Evolutionary conservation across 2,113 vertebrate genomes (phyloP).

Genomic region (Anoplopoma fimbria): DNA sequence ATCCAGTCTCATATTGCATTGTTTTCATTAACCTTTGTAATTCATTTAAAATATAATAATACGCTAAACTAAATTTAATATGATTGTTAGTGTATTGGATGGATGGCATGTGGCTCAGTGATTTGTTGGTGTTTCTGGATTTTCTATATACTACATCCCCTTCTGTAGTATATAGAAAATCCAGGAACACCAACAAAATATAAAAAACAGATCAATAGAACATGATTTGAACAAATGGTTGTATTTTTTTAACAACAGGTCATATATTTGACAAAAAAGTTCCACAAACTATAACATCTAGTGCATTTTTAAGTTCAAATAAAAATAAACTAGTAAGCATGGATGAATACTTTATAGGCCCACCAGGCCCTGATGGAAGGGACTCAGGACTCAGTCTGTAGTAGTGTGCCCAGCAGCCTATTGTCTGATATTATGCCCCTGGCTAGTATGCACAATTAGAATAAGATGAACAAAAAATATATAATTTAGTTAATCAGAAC

Average conservation of each 20-base stretch:
- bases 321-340: background rate
- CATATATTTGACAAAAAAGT: background rate
- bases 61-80: background rate
- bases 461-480: background rate
- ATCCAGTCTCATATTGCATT: background rate
- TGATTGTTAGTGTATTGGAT: background rate
- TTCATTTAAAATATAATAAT: background rate
- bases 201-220: background rate
- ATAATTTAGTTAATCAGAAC: background rate
- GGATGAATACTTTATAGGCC: background rate
- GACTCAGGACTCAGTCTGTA: background rate
- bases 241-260: background rate
- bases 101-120: background rate
- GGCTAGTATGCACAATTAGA: background rate
- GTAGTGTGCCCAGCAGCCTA: background rate
- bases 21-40: background rate
- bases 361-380: too few relatives aligned
- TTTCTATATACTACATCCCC: background rate
- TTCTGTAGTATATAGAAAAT: too few relatives aligned
- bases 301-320: background rate
- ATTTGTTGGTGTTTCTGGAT: background rate
- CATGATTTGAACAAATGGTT: background rate
- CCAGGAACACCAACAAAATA: too few relatives aligned
- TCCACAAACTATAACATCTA: background rate
- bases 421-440: background rate